Conservation (phyloP, 2,113 vertebrate species). For the Arizona elegans region DNA sequence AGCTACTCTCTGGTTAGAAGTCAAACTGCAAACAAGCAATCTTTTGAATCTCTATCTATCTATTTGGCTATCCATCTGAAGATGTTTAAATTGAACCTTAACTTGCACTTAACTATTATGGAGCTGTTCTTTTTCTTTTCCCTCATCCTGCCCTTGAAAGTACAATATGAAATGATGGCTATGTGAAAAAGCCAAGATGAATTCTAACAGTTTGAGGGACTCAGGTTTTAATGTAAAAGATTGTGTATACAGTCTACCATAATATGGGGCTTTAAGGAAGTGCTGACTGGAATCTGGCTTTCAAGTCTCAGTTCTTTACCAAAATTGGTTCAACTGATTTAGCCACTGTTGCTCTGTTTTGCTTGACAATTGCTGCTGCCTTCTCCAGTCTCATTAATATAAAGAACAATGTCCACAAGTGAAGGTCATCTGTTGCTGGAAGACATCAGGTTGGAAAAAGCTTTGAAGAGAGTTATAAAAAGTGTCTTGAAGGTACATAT, state of each 20-base stretch:
- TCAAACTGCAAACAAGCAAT: not conserved
- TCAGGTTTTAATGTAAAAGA: not conserved
- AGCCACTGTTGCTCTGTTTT: not conserved
- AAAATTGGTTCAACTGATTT: not conserved
- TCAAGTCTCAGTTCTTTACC: not conserved
- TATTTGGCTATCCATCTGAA: not conserved
- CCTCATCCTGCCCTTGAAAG: not conserved
- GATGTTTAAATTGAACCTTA: not conserved
- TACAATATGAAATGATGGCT: not conserved
- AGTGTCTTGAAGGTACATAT: constrained; percentile 1
- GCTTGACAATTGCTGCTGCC: not conserved
- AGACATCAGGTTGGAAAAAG: not conserved
- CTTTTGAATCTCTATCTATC: not conserved
- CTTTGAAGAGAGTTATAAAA: not conserved
- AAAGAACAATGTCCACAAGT: not conserved
- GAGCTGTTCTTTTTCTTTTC: no score
- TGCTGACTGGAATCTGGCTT: not conserved
- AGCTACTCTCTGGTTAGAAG: not conserved
- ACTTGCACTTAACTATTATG: not conserved
- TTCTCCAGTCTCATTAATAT: not conserved
- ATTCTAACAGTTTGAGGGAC: not conserved
- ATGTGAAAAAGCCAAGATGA: not conserved
- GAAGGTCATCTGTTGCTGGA: not conserved
- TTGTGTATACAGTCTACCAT: not conserved
- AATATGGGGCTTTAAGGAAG: not conserved